These are phyloP conservation scores for Phaenicophaeus curvirostris DNA, from an alignment of 2,797 vertebrate species.

Conservation along the genomic window DNA sequence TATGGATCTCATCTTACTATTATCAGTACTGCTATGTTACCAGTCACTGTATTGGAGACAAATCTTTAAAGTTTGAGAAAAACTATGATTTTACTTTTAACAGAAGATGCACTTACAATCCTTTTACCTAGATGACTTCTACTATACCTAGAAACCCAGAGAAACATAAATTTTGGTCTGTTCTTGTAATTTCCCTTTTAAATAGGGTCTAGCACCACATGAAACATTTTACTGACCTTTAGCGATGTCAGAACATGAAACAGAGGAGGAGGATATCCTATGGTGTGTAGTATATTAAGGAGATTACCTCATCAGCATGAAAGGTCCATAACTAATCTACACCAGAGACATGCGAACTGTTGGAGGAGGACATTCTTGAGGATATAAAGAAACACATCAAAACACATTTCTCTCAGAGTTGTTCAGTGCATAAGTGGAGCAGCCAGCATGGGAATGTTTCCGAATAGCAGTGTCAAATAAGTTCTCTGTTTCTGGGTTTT, in stretches of 20 bases:
- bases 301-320: constrained; percentile 61
- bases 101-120: not conserved
- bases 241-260: constrained; percentile 59
- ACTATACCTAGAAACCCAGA: not conserved
- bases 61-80: not conserved
- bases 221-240: constrained; percentile 60
- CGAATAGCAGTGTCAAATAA: not conserved
- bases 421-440: not conserved
- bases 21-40: not conserved
- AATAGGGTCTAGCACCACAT: not conserved
- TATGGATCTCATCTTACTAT: constrained; percentile 1
- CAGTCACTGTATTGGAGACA: not conserved
- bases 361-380: constrained; percentile 10
- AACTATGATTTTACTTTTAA: not conserved
- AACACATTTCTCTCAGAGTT: not conserved
- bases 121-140: not conserved
- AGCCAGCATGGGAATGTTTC: not conserved
- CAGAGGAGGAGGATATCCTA: constrained; percentile 58
- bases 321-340: constrained; percentile 63
- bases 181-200: constrained; percentile 19
- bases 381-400: constrained; percentile 7
- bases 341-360: constrained; percentile 41
- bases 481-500: not conserved
- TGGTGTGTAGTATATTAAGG: constrained; percentile 56
- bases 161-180: not conserved